phyloP scores from a whole-genome alignment of 2,888 invertebrate genomes.

The Malachius bipustulatus region DNA sequence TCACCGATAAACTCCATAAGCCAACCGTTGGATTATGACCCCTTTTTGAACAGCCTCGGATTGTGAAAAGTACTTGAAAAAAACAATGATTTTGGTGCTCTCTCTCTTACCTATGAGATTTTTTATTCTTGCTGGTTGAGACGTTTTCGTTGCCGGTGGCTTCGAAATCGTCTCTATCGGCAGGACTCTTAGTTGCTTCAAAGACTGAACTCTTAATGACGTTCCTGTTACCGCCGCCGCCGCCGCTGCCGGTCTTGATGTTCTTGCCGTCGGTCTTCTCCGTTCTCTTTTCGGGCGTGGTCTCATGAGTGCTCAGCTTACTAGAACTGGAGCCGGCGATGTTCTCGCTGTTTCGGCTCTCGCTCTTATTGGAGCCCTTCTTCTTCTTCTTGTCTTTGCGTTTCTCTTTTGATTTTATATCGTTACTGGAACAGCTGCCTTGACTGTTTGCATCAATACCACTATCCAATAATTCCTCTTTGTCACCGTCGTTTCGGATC shows the following conservation, averaged over 20 bases:
- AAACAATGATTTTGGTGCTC: too few relatives aligned
- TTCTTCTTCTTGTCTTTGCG: constrained; percentile 58
- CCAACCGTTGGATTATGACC: too few relatives aligned
- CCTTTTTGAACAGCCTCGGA: too few relatives aligned
- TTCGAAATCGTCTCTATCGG: constrained; percentile 64
- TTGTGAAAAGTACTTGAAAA: too few relatives aligned
- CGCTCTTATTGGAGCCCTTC: constrained; percentile 28
- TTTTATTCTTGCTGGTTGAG: constrained; percentile 37
- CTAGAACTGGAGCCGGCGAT: constrained; percentile 24
- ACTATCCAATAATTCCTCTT: constrained; percentile 81
- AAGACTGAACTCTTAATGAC: constrained; percentile 50
- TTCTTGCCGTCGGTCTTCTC: constrained; percentile 20
- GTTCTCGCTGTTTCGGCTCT: constrained; percentile 15
- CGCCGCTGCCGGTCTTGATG: not conserved
- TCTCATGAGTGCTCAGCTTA: constrained; percentile 17
- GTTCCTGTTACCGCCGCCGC: not conserved
- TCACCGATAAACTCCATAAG: too few relatives aligned
- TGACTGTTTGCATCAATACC: constrained; percentile 83
- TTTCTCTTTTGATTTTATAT: constrained; percentile 61
- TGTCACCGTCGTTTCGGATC: constrained; percentile 40
- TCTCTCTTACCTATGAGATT: constrained; percentile 28
- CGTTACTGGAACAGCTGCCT: constrained; percentile 78
- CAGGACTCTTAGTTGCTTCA: constrained; percentile 55
- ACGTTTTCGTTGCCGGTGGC: constrained; percentile 54
- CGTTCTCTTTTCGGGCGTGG: constrained; percentile 14